Evolutionary conservation across 2,113 vertebrate species (phyloP), one percentile per base, ranked within the genome.

Genomic region (Rhinopomastus cyanomelas): DNA sequence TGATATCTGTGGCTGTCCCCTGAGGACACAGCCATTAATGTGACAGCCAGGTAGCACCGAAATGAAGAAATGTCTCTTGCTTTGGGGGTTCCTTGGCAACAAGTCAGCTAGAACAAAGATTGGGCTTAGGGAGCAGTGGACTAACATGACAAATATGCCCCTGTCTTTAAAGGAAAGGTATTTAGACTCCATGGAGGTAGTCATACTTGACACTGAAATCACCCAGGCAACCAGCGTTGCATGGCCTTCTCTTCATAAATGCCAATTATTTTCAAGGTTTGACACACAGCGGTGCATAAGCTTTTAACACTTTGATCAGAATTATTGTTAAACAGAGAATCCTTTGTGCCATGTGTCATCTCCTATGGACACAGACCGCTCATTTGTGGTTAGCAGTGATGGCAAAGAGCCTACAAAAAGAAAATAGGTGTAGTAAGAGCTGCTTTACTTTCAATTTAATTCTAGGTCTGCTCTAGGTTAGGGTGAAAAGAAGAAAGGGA

Each of bases 231-330:
- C 83, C 2, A 4, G 34, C 3, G 5, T 48, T 56, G n/a, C 34
- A 30, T 60, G 80, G n/a, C 22, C 69, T 88, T 88, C 80, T 76
- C 55, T 71, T 89, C 27, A 30, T 42, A 92, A 91, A 86, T 30
- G 23, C 34, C 66, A 91, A 88, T 94, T 93, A 95, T 91, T 92
- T 92, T 69, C 66, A 84, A 78, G 57, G 46, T 79, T 81, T 92
- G 87, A 79, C 79, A 68, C 8, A 18, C 8, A 21, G 7, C 69
- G 37, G 29, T 68, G 82, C 91, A 91, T 60, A 72, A 66, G 46
- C 48, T 89, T 89, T 73, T 89, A 88, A 88, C 71, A 91, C 86
- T 95, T 94, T 76, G 51, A 76, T 84, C 80, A 87, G 51, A 91
- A 85, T 67, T 81, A 78, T 65, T 74, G 66, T 88, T 76, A 72